Conservation (phyloP, 2,888 invertebrate genomes). For the Antitype chi region DNA sequence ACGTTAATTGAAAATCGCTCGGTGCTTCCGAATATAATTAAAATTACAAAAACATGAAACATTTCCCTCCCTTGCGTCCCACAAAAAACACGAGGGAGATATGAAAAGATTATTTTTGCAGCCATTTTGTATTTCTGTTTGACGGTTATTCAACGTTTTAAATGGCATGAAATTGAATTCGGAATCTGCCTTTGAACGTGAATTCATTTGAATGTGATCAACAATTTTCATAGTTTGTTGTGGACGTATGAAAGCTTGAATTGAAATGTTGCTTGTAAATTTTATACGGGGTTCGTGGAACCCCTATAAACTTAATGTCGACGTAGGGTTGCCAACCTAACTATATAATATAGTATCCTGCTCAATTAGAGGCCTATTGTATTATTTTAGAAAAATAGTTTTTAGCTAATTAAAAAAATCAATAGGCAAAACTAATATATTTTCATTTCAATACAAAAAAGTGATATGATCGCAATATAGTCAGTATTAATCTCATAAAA, state of each 20-base stretch:
- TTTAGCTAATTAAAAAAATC: too few species aligned
- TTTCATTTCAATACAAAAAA: too few species aligned
- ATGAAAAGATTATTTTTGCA: conserved; percentile 46
- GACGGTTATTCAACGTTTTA: conserved; percentile 46
- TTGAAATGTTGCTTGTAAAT: conserved; percentile 18
- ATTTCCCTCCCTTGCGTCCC: conserved; percentile 14
- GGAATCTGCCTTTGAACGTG: conserved; percentile 33
- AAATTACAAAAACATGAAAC: conserved; percentile 51
- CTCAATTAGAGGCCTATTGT: too few species aligned
- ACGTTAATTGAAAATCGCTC: conserved; percentile 37
- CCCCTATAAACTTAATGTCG: background rate
- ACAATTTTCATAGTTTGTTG: conserved; percentile 17
- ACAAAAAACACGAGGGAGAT: conserved; percentile 31
- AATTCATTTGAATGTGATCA: conserved; percentile 44
- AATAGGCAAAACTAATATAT: too few species aligned
- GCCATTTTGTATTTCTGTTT: conserved; percentile 41
- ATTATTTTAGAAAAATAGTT: too few species aligned
- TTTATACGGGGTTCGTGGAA: background rate
- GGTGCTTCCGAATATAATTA: conserved; percentile 30
- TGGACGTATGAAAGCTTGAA: conserved; percentile 3
- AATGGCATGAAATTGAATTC: conserved; percentile 54
- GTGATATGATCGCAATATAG: too few species aligned
- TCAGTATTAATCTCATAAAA: too few species aligned
- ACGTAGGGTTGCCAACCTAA: conserved; percentile 1
- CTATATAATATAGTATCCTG: too few species aligned